Evolutionary conservation across 2,797 vertebrate species (phyloP).

Genomic region (Malacoraja senta): DNA sequence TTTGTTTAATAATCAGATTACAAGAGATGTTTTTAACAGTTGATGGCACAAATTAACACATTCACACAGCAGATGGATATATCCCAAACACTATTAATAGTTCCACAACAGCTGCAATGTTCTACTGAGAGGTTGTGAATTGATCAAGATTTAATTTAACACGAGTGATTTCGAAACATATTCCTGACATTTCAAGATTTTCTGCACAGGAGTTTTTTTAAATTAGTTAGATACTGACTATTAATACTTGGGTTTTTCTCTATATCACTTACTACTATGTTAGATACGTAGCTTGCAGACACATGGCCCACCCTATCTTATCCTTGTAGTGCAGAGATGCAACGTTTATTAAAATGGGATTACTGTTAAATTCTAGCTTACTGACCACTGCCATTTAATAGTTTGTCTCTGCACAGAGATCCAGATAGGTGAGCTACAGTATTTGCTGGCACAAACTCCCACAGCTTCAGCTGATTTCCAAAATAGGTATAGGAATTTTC

Average conservation of each 20-base stretch:
- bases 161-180: background rate
- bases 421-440: background rate
- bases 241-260: background rate
- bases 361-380: background rate
- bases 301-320: no score
- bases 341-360: background rate
- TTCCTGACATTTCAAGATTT: background rate
- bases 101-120: constrained; percentile 16
- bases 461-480: background rate
- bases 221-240: background rate
- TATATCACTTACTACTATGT: background rate
- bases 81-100: constrained; percentile 22
- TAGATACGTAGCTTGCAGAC: no score
- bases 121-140: constrained; percentile 15
- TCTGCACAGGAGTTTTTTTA: background rate
- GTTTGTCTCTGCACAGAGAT: background rate
- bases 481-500: background rate
- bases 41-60: constrained; percentile 9
- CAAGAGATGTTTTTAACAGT: constrained; percentile 14
- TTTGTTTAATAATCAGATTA: background rate
- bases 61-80: constrained; percentile 20
- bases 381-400: background rate
- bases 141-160: background rate
- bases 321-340: background rate
- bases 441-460: background rate